phyloP scores from a whole-genome alignment of 2,113 vertebrate genomes.

The Antechinus stuartii region DNA sequence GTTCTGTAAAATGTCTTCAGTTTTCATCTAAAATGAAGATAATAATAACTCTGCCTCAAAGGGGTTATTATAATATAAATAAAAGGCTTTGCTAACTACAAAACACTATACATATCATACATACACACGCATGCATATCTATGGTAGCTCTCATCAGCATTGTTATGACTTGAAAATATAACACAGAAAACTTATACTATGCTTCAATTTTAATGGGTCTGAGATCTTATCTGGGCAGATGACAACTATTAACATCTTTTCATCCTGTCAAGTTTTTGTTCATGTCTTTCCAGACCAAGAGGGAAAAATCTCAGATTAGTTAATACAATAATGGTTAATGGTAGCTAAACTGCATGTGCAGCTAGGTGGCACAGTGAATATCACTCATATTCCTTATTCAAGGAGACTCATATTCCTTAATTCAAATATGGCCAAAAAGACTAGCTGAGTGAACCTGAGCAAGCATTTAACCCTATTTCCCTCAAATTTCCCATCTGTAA shows the following conservation, averaged over 20 bases:
- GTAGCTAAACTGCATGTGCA: background rate
- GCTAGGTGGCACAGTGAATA: background rate
- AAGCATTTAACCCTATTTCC: background rate
- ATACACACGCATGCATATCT: background rate
- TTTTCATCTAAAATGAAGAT: background rate
- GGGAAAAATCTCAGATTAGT: background rate
- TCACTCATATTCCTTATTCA: too few species aligned
- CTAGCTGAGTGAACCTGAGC: background rate
- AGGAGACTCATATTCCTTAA: background rate
- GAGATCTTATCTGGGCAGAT: background rate
- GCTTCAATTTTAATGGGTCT: background rate
- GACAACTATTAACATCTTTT: background rate
- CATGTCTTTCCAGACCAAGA: background rate
- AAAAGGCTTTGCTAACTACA: background rate
- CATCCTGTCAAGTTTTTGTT: background rate
- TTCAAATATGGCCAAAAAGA: background rate
- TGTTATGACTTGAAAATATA: background rate
- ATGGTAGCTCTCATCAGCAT: background rate
- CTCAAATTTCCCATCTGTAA: background rate
- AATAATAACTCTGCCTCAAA: background rate
- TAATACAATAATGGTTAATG: background rate
- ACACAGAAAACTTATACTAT: background rate
- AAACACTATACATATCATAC: background rate
- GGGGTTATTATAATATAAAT: background rate
- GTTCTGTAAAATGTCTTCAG: background rate